Percentiles rank a stretch among this genome's conserved stretches.
phyloP scores from a whole-genome alignment of 2,888 invertebrate genomes.

The Apotomis capreana region DNA sequence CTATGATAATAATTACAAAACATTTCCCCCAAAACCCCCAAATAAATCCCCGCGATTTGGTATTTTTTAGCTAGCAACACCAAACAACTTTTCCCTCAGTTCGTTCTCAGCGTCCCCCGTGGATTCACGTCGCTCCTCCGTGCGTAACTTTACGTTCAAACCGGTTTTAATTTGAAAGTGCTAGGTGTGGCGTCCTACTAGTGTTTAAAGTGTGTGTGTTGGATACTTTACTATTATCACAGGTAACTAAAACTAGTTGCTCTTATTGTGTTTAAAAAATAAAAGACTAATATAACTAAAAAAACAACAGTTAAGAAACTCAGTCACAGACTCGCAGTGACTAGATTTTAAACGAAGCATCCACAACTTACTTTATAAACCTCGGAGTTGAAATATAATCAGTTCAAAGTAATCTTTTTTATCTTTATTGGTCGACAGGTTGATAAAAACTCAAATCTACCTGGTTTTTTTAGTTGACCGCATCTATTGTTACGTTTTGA shows the following conservation, averaged over 20 bases:
- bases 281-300: neutral
- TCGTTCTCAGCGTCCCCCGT: conserved; percentile 60
- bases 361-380: neutral
- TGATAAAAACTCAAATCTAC: conserved; percentile 38
- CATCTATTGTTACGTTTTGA: conserved; percentile 33
- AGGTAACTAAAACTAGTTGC: conserved; percentile 20
- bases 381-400: conserved; percentile 9
- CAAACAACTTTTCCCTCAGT: conserved; percentile 53
- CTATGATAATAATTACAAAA: too few relatives aligned
- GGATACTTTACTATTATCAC: conserved; percentile 28
- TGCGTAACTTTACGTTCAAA: conserved; percentile 75
- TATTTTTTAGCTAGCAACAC: conserved; percentile 58
- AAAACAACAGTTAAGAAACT: conserved; percentile 24
- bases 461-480: conserved; percentile 40
- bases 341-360: too few relatives aligned
- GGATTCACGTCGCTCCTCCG: conserved; percentile 54
- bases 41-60: neutral
- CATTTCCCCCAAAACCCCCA: neutral
- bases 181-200: conserved; percentile 65
- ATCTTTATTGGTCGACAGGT: conserved; percentile 29
- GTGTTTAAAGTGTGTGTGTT: conserved; percentile 40
- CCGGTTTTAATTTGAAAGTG: conserved; percentile 74
- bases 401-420: conserved; percentile 19
- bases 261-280: neutral
- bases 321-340: neutral